Evolutionary conservation across 2,888 invertebrate species (phyloP), one percentile per base, ranked within the genome.

Genomic region (Arctia plantaginis): DNA sequence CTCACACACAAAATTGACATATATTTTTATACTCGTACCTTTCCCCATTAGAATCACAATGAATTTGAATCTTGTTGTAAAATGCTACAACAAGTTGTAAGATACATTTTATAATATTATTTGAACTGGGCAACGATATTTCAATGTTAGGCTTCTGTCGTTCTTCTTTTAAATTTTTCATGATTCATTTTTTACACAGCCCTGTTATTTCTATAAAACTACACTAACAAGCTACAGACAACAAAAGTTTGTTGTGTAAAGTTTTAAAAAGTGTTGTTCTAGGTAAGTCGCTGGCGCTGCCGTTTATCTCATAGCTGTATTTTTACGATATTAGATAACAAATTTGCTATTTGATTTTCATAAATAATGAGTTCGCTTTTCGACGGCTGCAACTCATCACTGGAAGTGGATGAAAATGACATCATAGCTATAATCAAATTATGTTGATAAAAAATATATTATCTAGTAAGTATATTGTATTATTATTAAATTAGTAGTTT

Each of bases 201-300:
- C 18, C 62, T n/a, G 27, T 51, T 65, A 51, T 35, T 65, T 71
- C 35, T 64, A 35, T 65, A 35, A 69, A 69, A 69, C 47, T 65
- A 8, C 23, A 68, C 62, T 69, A 68, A 73, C 73, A 41, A 69
- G 69, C 65, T 64, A 69, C 51, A 73, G 67, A 68, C 62, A 69
- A 68, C 30, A 30, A 73, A 73, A 64, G 33, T 71, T 71, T n/a
- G 15, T 62, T 27, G 18, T 62, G 27, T 30, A 69, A 67, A 23
- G 15, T 30, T 23, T 51, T 30, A 23, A 47, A 65, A 69, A 66
- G 51, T 65, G 65, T 73, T 65, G 73, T 69, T 44, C 33, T 13
- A 33, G 41, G 73, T 23, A 65, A 69, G 65, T 64, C 35, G 18
- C 30, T 66, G 20, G 55, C 59, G 12, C 20, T 62, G 44, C 59